Conservation (phyloP, 1,140 invertebrate species). For the Drosophila trapezifrons region DNA sequence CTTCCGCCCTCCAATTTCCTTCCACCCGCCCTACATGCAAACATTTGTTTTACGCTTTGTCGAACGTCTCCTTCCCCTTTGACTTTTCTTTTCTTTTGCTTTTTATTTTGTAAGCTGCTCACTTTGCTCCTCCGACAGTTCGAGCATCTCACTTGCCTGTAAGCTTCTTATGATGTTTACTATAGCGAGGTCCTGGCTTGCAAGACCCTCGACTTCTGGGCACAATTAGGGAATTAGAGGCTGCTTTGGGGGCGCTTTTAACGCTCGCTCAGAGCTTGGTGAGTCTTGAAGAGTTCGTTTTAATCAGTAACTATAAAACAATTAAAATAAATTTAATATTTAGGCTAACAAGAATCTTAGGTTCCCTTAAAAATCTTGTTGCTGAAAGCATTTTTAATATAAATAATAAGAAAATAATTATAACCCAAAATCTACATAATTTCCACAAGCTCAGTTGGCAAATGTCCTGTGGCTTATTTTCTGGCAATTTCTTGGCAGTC, state of each 20-base stretch:
- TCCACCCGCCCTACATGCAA: conserved; percentile 11
- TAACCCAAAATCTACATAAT: not conserved
- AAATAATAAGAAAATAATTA: not conserved
- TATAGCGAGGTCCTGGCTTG: not conserved
- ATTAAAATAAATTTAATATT: too few relatives aligned
- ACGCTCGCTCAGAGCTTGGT: not conserved
- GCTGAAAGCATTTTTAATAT: not conserved
- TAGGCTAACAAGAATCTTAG: too few relatives aligned
- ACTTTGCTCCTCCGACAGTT: not conserved
- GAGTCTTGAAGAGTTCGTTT: too few relatives aligned
- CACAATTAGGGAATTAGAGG: conserved; percentile 17
- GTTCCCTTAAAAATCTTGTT: not conserved
- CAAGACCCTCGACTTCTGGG: conserved; percentile 2
- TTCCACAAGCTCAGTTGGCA: not conserved
- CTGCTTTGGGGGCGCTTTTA: not conserved
- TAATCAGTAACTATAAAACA: too few relatives aligned
- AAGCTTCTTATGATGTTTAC: conserved; percentile 27
- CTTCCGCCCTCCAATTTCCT: not conserved
- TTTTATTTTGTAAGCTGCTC: conserved; percentile 10
- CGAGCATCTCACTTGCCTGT: conserved; percentile 15
- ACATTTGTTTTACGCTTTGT: conserved; percentile 49
- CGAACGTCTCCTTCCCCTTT: conserved; percentile 14
- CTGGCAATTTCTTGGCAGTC: conserved; percentile 2
- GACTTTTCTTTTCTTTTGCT: conserved; percentile 6
- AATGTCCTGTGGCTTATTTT: not conserved